A percentile compares a stretch with the other conserved stretches of the same genome.
These are phyloP conservation scores for Acanthochromis polyacanthus DNA, from an alignment of 2,113 vertebrate species.

Conservation along the genomic window DNA sequence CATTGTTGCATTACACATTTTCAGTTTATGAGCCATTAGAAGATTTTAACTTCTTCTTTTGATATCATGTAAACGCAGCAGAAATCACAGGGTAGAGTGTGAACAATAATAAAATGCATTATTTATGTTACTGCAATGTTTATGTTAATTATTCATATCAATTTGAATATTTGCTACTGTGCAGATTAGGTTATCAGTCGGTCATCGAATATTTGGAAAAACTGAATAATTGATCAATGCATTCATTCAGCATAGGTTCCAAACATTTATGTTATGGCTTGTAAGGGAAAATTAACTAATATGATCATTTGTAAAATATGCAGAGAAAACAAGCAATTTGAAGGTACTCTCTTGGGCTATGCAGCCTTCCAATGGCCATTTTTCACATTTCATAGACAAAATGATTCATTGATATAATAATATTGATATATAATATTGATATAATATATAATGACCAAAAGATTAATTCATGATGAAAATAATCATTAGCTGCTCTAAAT, in stretches of 20 bases:
- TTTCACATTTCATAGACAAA: slow-evolving; percentile 11
- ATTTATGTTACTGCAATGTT: too few species aligned
- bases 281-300: neutral
- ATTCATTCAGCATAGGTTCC: neutral
- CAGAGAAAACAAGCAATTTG: neutral
- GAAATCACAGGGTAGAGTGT: too few species aligned
- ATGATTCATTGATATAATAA: slow-evolving; percentile 18
- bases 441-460: slow-evolving; percentile 30
- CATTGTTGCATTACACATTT: neutral
- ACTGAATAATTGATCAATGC: neutral
- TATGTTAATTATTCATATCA: too few species aligned
- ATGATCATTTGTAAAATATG: neutral
- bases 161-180: too few species aligned
- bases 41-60: too few species aligned
- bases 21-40: neutral
- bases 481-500: slow-evolving; percentile 32
- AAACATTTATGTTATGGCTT: neutral
- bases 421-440: too few species aligned
- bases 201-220: neutral
- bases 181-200: too few species aligned
- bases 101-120: too few species aligned
- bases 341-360: neutral
- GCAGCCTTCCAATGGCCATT: neutral
- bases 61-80: too few species aligned
- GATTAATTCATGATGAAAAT: slow-evolving; percentile 40